A percentile compares a stretch with the other conserved stretches of the same genome.
These are phyloP conservation scores for Thinocorus orbignyianus DNA, from an alignment of 2,113 vertebrate species.

Conservation along the genomic window DNA sequence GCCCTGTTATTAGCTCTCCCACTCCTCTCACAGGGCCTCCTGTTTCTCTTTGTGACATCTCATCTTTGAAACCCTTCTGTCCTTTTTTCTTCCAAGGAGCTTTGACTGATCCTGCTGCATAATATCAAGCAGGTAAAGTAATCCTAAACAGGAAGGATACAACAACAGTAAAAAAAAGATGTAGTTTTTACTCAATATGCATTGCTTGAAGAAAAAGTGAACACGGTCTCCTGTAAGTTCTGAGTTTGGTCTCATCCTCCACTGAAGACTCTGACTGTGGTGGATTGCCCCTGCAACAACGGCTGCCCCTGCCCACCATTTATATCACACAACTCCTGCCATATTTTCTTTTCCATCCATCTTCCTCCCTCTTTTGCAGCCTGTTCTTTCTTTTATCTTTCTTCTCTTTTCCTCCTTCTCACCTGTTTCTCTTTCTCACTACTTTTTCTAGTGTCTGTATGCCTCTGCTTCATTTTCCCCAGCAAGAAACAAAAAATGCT, in stretches of 20 bases:
- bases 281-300: not conserved
- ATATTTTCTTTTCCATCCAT: not conserved
- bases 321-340: not conserved
- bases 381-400: not conserved
- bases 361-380: not conserved
- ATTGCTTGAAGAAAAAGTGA: not conserved
- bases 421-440: not conserved
- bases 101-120: not conserved
- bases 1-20: not conserved
- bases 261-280: not conserved
- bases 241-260: not conserved
- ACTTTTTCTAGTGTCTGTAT: not conserved
- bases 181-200: not conserved
- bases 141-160: not conserved
- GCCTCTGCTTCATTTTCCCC: not conserved
- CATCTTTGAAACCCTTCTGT: not conserved
- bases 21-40: not conserved
- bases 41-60: not conserved
- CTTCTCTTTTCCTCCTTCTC: not conserved
- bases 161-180: not conserved
- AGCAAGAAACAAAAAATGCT: not conserved
- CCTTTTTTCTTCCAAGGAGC: not conserved
- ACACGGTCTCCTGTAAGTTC: not conserved
- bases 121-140: not conserved
- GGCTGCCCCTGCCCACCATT: not conserved